phyloP scores from a whole-genome alignment of 2,888 invertebrate species.

The Artemia sinica region DNA sequence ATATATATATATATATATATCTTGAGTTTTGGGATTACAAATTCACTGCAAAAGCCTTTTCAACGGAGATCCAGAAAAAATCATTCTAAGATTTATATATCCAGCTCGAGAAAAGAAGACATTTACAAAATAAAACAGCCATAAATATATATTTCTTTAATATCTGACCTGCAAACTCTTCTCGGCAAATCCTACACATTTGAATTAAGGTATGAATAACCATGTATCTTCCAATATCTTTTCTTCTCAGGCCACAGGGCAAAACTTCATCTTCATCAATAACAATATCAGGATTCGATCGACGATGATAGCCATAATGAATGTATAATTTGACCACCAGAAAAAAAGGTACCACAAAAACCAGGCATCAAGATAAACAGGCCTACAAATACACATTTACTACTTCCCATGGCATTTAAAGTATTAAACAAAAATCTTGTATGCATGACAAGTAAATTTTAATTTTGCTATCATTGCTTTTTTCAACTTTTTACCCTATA shows the following conservation, averaged over 20 bases:
- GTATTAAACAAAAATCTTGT: no score
- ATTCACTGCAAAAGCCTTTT: no score
- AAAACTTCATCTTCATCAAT: not conserved
- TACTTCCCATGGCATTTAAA: no score
- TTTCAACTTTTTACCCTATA: no score
- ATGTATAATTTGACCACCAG: not conserved
- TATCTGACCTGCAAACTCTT: conserved; percentile 13
- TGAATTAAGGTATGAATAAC: conserved; percentile 2
- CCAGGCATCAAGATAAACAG: not conserved
- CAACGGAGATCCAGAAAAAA: no score
- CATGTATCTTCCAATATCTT: not conserved
- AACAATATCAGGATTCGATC: not conserved
- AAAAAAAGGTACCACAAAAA: conserved; percentile 2
- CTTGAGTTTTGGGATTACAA: no score
- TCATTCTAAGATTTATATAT: no score
- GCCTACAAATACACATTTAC: not conserved
- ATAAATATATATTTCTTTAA: not conserved
- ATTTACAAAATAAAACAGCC: no score
- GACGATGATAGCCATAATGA: not conserved
- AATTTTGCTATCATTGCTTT: no score
- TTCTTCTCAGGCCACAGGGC: not conserved
- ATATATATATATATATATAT: no score
- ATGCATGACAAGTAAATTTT: no score
- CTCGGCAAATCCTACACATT: conserved; percentile 17
- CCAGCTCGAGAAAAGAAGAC: no score